These are phyloP conservation scores for Eunapius fragilis DNA, from an alignment of 37 sponge, comb jelly and placozoan genomes.

Conservation along the genomic window DNA sequence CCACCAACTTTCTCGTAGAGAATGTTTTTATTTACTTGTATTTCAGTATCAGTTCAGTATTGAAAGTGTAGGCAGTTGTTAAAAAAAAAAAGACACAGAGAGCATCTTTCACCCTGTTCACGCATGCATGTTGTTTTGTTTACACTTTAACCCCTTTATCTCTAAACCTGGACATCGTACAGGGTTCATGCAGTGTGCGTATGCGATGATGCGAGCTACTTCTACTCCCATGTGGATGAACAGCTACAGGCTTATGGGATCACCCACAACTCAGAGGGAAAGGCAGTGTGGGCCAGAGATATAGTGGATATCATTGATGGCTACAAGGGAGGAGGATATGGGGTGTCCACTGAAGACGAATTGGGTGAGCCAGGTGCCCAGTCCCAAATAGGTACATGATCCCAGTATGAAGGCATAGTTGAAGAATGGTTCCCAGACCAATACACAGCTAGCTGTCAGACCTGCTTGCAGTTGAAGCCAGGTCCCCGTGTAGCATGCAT, in stretches of 20 bases:
- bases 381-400: not conserved
- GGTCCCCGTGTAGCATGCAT: too few species aligned
- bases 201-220: conserved; percentile 70
- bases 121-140: too few species aligned
- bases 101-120: too few species aligned
- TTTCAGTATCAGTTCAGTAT: too few species aligned
- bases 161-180: not conserved
- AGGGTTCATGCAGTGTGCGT: conserved; percentile 88
- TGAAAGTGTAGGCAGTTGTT: not conserved
- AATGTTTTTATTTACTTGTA: too few species aligned
- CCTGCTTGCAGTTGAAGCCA: too few species aligned
- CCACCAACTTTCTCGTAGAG: too few species aligned
- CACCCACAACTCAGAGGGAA: not conserved
- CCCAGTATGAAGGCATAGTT: not conserved
- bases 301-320: conserved; percentile 84
- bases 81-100: too few species aligned
- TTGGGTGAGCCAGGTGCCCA: conserved; percentile 27
- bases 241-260: conserved; percentile 45
- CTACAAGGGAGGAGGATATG: conserved; percentile 85
- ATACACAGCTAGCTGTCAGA: too few species aligned
- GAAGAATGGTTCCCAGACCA: too few species aligned
- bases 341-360: conserved; percentile 77
- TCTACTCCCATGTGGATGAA: conserved; percentile 64
- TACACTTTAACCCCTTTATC: too few species aligned
- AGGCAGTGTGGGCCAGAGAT: conserved; percentile 13